Evolutionary conservation across 2,888 invertebrate species (phyloP).

Genomic region (Rhamnusium bicolor): DNA sequence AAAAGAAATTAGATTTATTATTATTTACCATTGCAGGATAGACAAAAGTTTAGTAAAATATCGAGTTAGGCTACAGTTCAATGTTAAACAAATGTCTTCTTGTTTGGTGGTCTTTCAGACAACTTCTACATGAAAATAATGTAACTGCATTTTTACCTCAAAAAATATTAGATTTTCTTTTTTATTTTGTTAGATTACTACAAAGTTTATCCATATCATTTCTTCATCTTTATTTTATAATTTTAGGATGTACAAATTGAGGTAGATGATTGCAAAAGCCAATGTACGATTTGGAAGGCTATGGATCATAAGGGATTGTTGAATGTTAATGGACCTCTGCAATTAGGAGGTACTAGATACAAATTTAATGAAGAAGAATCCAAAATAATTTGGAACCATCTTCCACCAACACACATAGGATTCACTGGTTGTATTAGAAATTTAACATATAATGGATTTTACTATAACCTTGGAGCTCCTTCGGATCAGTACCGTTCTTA

Average conservation of each 20-base stretch:
- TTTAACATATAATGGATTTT: slow-evolving; percentile 88
- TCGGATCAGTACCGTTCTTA: slow-evolving; percentile 79
- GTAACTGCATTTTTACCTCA: no score
- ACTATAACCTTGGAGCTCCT: slow-evolving; percentile 91
- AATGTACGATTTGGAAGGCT: slow-evolving; percentile 63
- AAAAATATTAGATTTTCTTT: no score
- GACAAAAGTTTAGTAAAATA: no score
- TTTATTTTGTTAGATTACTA: no score
- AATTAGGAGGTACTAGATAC: slow-evolving; percentile 85
- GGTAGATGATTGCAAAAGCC: slow-evolving; percentile 68
- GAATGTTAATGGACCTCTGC: slow-evolving; percentile 88
- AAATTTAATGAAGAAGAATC: slow-evolving; percentile 77
- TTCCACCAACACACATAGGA: slow-evolving; percentile 79
- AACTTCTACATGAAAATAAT: no score
- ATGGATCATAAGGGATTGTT: slow-evolving; percentile 61
- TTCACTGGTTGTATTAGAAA: slow-evolving; percentile 94
- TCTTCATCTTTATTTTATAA: not conserved
- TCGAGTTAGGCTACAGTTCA: no score
- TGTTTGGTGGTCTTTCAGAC: no score
- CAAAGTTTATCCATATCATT: no score
- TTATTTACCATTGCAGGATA: no score
- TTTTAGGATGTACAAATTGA: slow-evolving; percentile 55
- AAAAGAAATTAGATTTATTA: no score
- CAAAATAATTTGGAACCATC: slow-evolving; percentile 80
- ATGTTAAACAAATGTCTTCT: no score